phyloP scores from a whole-genome alignment of 2,113 vertebrate species.

The Phalacrocorax pelagicus region DNA sequence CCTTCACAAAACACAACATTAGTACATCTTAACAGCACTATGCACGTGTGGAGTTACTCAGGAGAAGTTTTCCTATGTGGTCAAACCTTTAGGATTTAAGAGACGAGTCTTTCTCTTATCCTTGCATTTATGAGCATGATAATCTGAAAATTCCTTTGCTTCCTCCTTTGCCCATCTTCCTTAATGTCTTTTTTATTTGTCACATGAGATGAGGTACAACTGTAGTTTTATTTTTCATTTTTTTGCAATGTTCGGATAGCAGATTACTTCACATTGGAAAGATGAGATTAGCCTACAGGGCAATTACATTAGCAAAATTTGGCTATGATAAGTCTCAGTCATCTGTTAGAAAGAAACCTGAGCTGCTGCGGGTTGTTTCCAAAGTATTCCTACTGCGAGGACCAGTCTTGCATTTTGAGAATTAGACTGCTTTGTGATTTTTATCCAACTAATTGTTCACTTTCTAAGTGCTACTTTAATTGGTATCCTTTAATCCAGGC shows the following conservation, averaged over 20 bases:
- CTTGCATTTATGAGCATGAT: fast-evolving
- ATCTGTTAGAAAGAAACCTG: background rate
- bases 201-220: background rate
- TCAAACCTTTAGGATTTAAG: background rate
- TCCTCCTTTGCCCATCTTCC: background rate
- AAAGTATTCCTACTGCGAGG: background rate
- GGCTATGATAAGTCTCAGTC: background rate
- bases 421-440: background rate
- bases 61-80: background rate
- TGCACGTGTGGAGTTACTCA: fast-evolving
- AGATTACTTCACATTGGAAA: background rate
- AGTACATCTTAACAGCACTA: background rate
- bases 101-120: background rate
- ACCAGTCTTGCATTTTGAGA: background rate
- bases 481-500: background rate
- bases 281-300: background rate
- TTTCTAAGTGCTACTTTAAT: background rate
- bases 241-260: background rate
- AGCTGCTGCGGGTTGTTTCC: background rate
- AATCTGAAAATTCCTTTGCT: background rate
- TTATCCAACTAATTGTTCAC: background rate
- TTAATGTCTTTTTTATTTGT: background rate
- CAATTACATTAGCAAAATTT: background rate
- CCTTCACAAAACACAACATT: background rate
- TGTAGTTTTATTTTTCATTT: background rate